phyloP scores from a whole-genome alignment of 2,797 vertebrate species.

The Alectoris magna region DNA sequence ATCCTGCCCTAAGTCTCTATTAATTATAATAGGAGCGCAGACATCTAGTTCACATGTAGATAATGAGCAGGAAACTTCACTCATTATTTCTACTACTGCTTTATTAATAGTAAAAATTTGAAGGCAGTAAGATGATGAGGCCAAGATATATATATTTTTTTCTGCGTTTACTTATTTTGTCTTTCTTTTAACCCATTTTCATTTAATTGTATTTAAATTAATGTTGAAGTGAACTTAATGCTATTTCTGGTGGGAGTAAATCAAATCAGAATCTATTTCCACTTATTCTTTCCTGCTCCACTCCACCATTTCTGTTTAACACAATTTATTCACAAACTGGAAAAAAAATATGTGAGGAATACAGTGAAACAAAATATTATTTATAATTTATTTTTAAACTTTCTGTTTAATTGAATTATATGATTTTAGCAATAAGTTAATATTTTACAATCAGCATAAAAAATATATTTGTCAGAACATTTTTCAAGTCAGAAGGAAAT shows the following conservation, averaged over 20 bases:
- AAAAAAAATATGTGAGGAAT: not conserved
- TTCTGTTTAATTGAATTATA: not conserved
- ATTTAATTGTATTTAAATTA: slow-evolving; percentile 27
- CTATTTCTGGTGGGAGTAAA: slow-evolving; percentile 7
- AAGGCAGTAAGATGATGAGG: not conserved
- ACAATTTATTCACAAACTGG: not conserved
- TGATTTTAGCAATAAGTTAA: not conserved
- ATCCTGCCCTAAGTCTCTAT: slow-evolving; percentile 8
- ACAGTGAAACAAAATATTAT: not conserved
- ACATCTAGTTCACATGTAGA: slow-evolving; percentile 16
- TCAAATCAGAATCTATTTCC: not conserved
- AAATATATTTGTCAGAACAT: not conserved
- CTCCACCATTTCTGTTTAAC: not conserved
- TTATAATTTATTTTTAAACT: not conserved
- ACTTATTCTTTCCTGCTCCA: not conserved
- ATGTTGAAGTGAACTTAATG: not conserved
- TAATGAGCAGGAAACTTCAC: slow-evolving; percentile 4
- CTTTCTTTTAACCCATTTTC: slow-evolving; percentile 8
- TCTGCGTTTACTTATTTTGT: not conserved
- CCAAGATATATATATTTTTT: not conserved
- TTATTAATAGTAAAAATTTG: not conserved
- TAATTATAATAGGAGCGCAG: slow-evolving; percentile 13
- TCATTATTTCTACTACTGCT: not conserved
- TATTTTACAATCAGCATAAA: not conserved
- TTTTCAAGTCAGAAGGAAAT: not conserved